Base-by-base conservation (phyloP, 2,888 invertebrate species). In the Drosophila peninsularis region DNA sequence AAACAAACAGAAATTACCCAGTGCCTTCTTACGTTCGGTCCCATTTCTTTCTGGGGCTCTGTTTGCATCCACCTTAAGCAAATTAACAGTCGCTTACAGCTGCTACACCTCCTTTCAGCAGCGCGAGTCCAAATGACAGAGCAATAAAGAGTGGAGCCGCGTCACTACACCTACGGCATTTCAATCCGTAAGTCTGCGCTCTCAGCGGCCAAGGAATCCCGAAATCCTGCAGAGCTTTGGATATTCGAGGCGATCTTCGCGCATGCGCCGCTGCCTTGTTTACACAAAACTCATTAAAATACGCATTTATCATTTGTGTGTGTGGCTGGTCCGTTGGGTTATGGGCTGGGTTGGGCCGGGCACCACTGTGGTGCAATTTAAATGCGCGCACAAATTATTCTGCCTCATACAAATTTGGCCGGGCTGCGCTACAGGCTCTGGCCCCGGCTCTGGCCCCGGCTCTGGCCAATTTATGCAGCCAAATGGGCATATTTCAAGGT, bases 231-330 rank as follows among this genome's bases (percentile, higher is more conserved):
- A 13, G 30, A 50, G 57, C 61, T 21, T 44, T 30, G 57, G 66
- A 63, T 78, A 76, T 68, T 76, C 76, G 69, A 76, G 67, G 55
- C 65, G 71, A 62, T 60, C 42, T 50, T 54, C 62, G 66, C 62
- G 60, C 65, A 74, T 78, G 78, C 69, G 78, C 52, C 75, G 70
- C 50, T 63, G 74, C 70, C 83, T 81, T 82, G 80, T 79, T 86
- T 87, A 88, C 90, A 90, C 88, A 86, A 91, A 90, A 88, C 91
- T 91, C 89, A 90, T 90, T 91, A 90, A 90, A 91, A 85, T 78
- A 75, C 66, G 72, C 85, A 91, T 91, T 90, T 90, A 91, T 90
- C 91, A 90, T 87, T 55, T 68, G 57, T 44, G 44, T 47, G 62
- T 44, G 66, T 21, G 61, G 44, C 13, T 11, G 27, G 36, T 71